Percentiles rank a stretch among this genome's conserved stretches.
Evolutionary conservation across 2,797 vertebrate genomes (phyloP).

Genomic region (Pangasius mekongensis): DNA sequence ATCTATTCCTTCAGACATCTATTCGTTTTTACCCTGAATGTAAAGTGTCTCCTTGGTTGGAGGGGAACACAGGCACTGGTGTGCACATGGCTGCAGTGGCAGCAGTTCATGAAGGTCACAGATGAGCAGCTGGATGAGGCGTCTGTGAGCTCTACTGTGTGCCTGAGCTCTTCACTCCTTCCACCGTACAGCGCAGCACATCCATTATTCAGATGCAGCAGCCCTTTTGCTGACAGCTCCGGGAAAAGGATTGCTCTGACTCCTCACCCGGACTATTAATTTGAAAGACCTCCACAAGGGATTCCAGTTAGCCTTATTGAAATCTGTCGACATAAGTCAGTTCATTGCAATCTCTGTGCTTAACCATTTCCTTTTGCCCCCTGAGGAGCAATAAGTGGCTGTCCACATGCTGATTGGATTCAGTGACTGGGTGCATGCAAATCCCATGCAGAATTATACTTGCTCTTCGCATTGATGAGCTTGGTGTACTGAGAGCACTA

Average conservation of each 20-base stretch:
- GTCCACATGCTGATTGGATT: constrained; percentile 36
- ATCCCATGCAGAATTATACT: background rate
- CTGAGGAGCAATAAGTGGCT: constrained; percentile 41
- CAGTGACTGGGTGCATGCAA: background rate
- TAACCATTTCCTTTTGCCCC: constrained; percentile 43
- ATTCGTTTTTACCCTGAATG: constrained; percentile 19
- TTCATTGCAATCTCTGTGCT: constrained; percentile 42
- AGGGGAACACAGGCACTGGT: constrained; percentile 38
- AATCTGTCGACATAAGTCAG: constrained; percentile 56
- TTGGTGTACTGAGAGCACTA: background rate
- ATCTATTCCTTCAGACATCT: background rate
- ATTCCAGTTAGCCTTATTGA: constrained; percentile 59
- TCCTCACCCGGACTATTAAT: constrained; percentile 56
- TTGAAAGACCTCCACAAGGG: constrained; percentile 50
- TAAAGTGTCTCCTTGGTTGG: constrained; percentile 36
- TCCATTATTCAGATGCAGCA: constrained; percentile 61
- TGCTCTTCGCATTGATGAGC: constrained; percentile 7
- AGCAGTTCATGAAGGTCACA: constrained; percentile 59
- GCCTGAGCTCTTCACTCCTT: constrained; percentile 21
- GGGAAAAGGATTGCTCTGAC: constrained; percentile 52
- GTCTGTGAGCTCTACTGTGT: constrained; percentile 39
- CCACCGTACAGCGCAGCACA: constrained; percentile 46
- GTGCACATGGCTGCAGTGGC: constrained; percentile 34
- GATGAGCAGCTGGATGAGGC: constrained; percentile 42
- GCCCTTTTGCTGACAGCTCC: constrained; percentile 46